A percentile compares a stretch with the other conserved stretches of the same genome.
Evolutionary conservation across 2,797 vertebrate genomes (phyloP).

Genomic region (Platalea minor): DNA sequence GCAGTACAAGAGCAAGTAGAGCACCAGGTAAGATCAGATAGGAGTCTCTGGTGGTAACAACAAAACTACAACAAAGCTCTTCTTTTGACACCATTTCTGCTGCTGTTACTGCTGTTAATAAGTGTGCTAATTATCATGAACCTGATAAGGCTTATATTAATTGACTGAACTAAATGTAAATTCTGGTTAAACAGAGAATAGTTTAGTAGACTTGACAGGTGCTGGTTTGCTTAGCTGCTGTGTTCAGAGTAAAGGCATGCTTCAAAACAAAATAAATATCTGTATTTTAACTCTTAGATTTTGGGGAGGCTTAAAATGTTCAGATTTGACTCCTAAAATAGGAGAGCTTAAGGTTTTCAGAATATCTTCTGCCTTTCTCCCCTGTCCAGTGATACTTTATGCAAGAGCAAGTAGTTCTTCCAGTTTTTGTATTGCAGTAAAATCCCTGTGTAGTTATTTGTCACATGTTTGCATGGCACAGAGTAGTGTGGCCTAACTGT

Average conservation of each 20-base stretch:
- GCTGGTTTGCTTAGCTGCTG: not conserved
- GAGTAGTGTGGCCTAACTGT: not conserved
- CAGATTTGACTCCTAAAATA: not conserved
- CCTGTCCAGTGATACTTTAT: not conserved
- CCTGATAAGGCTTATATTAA: constrained; percentile 58
- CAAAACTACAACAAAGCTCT: constrained; percentile 8
- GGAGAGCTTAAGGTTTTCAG: not conserved
- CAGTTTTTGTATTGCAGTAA: not conserved
- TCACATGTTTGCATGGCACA: not conserved
- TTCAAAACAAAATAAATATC: not conserved
- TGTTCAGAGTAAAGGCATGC: not conserved
- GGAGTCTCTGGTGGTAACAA: constrained; percentile 6
- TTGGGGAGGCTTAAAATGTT: not conserved
- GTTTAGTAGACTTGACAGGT: constrained; percentile 23
- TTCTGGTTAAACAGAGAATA: constrained; percentile 55
- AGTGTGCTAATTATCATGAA: constrained; percentile 62
- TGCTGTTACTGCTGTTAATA: constrained; percentile 52
- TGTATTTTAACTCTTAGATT: not conserved
- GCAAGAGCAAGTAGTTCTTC: not conserved
- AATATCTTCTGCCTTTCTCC: not conserved
- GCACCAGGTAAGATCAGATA: constrained; percentile 39
- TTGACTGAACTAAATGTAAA: constrained; percentile 63
- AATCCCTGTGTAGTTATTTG: not conserved
- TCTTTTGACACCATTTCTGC: constrained; percentile 38
- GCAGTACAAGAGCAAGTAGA: constrained; percentile 21